Evolutionary conservation across 2,797 vertebrate species (phyloP).

Genomic region (Melanotaenia pygmaea): DNA sequence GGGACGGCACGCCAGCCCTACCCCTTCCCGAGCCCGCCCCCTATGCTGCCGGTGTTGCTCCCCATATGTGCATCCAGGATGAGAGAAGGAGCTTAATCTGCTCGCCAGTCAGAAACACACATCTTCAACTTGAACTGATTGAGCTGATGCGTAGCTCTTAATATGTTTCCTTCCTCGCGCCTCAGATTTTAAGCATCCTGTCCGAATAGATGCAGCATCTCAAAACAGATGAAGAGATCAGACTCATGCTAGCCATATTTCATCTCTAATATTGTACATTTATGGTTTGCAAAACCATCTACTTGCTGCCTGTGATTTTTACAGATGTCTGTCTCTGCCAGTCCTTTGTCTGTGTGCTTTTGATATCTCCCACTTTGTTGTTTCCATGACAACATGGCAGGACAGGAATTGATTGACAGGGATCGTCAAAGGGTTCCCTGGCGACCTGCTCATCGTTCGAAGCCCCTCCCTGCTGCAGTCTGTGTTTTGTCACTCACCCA

Average conservation of each 20-base stretch:
- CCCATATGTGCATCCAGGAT: constrained; percentile 63
- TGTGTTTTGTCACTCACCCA: constrained; percentile 82
- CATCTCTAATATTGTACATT: constrained; percentile 58
- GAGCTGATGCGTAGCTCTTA: constrained; percentile 40
- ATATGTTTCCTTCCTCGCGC: constrained; percentile 20
- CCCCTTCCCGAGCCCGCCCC: constrained; percentile 60
- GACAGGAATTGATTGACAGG: constrained; percentile 85
- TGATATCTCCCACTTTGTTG: constrained; percentile 83
- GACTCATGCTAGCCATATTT: constrained; percentile 48
- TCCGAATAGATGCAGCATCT: constrained; percentile 53
- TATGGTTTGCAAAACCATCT: constrained; percentile 67
- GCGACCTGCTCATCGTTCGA: constrained; percentile 75
- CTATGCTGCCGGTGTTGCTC: constrained; percentile 59
- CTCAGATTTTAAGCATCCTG: constrained; percentile 53
- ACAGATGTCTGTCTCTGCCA: constrained; percentile 78
- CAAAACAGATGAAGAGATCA: constrained; percentile 58
- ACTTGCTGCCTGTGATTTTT: constrained; percentile 77
- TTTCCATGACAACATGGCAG: constrained; percentile 84
- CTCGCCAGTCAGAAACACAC: constrained; percentile 53
- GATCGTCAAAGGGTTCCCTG: constrained; percentile 83
- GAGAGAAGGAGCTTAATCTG: constrained; percentile 57
- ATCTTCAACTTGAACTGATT: constrained; percentile 54
- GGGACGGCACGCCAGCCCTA: constrained; percentile 72
- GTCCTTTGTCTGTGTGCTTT: constrained; percentile 81
- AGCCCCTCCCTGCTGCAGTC: constrained; percentile 78